Percentiles rank a stretch among this genome's conserved stretches.
phyloP scores from a whole-genome alignment of 2,113 vertebrate species.

The Trochalopteron elliotii region DNA sequence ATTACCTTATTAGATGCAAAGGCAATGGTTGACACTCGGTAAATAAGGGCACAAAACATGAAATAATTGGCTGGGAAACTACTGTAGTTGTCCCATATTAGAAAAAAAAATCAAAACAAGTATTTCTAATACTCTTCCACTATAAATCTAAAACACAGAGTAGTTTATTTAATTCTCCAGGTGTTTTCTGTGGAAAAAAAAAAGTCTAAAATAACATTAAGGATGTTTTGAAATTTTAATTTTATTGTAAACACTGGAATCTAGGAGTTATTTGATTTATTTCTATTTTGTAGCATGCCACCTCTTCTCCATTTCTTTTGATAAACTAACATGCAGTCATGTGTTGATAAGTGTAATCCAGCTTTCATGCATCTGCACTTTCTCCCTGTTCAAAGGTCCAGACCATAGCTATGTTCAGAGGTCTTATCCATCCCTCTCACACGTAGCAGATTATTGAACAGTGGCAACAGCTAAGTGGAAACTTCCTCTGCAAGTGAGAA shows the following conservation, averaged over 20 bases:
- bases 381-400: background rate
- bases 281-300: background rate
- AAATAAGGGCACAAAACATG: background rate
- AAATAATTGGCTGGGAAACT: background rate
- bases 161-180: background rate
- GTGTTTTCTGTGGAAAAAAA: background rate
- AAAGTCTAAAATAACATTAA: background rate
- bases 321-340: background rate
- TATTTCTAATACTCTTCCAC: background rate
- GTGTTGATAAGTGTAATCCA: background rate
- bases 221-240: background rate
- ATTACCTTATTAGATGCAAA: background rate
- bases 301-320: background rate
- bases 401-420: background rate
- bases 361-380: background rate
- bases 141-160: background rate
- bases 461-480: background rate
- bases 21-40: background rate
- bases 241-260: background rate
- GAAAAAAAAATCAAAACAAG: background rate
- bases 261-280: background rate
- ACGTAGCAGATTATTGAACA: background rate
- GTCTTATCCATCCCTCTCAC: background rate
- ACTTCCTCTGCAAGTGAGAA: background rate
- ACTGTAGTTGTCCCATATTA: background rate